Conservation (phyloP, 2,888 invertebrate species). For the Sussaba pulchella region DNA sequence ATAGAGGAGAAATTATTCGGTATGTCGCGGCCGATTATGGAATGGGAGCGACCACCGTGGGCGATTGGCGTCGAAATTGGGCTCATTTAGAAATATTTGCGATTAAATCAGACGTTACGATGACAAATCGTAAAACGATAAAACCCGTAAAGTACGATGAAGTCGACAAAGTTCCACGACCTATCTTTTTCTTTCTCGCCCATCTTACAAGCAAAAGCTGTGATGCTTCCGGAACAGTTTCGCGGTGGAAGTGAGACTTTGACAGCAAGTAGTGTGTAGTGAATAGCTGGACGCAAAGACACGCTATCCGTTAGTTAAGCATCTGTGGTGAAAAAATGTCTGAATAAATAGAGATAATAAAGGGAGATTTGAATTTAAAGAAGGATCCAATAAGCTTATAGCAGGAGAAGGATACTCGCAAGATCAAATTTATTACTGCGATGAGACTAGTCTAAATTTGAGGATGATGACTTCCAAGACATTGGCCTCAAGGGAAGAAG, state of each 20-base stretch:
- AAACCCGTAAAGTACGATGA: no score
- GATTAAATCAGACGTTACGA: no score
- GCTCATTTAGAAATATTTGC: no score
- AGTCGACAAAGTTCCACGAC: no score
- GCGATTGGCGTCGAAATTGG: no score
- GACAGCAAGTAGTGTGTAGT: constrained; percentile 58
- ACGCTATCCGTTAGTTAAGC: constrained; percentile 58
- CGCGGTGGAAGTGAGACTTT: constrained; percentile 58
- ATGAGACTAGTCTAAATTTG: constrained; percentile 69
- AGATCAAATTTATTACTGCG: constrained; percentile 69
- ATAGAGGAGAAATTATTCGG: constrained; percentile 67
- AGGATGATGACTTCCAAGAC: constrained; percentile 69
- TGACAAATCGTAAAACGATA: no score
- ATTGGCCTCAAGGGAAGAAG: constrained; percentile 62
- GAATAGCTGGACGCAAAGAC: constrained; percentile 67
- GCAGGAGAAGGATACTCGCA: constrained; percentile 59
- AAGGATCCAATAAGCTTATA: constrained; percentile 61
- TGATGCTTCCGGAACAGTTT: constrained; percentile 60
- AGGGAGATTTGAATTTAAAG: constrained; percentile 27
- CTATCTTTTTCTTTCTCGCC: no score
- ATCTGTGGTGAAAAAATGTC: constrained; percentile 68
- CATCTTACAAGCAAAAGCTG: no score
- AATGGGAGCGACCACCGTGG: constrained; percentile 70
- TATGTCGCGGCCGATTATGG: constrained; percentile 70
- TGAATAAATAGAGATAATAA: no score